Conservation (phyloP, 2,797 vertebrate genomes). For the Crocidura indochinensis region DNA sequence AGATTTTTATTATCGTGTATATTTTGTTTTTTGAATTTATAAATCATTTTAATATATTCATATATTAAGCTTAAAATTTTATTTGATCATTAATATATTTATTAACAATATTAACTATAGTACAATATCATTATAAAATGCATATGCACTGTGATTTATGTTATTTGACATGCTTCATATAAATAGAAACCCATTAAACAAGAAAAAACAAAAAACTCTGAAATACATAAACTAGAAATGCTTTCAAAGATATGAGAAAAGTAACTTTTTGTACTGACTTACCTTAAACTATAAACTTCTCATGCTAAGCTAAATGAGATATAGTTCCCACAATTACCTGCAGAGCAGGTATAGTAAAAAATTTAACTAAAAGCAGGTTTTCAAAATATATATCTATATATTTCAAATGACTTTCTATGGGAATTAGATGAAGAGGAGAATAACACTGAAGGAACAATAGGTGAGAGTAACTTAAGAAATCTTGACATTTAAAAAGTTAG, state of each 20-base stretch:
- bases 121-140: too few species aligned
- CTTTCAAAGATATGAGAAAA: neutral
- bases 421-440: slow-evolving; percentile 47
- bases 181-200: neutral
- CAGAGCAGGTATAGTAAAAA: neutral
- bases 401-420: slow-evolving; percentile 48
- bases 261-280: neutral
- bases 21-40: too few species aligned
- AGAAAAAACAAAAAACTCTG: neutral
- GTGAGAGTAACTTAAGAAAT: slow-evolving; percentile 69
- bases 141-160: too few species aligned
- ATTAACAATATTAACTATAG: too few species aligned
- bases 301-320: neutral
- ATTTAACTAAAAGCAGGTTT: slow-evolving; percentile 68
- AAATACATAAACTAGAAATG: slow-evolving; percentile 35
- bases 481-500: slow-evolving; percentile 43
- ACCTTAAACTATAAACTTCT: neutral
- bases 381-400: slow-evolving; percentile 30
- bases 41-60: too few species aligned
- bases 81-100: too few species aligned
- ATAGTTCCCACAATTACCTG: neutral
- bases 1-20: too few species aligned
- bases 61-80: too few species aligned
- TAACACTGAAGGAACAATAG: slow-evolving; percentile 52
- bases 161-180: neutral